A percentile compares a stretch with the other conserved stretches of the same genome.
Evolutionary conservation across 1,140 invertebrate genomes (phyloP).

Genomic region (Drosophila lowei): DNA sequence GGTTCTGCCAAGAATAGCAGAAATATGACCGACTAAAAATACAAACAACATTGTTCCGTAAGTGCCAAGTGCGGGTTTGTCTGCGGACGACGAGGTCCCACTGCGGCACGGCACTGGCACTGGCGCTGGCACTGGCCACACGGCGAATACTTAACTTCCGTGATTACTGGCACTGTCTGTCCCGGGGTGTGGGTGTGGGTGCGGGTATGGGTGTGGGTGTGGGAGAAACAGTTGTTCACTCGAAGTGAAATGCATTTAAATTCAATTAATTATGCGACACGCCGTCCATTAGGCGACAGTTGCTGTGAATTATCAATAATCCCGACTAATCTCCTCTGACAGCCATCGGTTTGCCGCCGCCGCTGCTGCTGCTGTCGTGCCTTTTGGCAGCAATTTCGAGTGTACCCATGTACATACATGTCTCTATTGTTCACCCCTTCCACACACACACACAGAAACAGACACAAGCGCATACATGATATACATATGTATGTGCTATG

Average conservation of each 20-base stretch:
- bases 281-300: conserved; percentile 68
- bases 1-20: conserved; percentile 22
- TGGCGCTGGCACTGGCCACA: conserved; percentile 21
- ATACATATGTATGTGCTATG: too few species aligned
- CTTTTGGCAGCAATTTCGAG: conserved; percentile 56
- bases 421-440: not conserved
- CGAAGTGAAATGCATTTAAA: conserved; percentile 68
- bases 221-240: conserved; percentile 1
- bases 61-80: conserved; percentile 41
- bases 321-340: conserved; percentile 64
- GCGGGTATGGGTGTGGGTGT: too few species aligned
- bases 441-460: conserved; percentile 10
- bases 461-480: conserved; percentile 1
- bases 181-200: not conserved
- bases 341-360: conserved; percentile 24
- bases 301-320: conserved; percentile 75
- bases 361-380: conserved; percentile 12
- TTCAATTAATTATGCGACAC: conserved; percentile 71
- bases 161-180: conserved; percentile 26
- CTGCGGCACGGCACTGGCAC: conserved; percentile 5
- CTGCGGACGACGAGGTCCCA: conserved; percentile 8
- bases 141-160: conserved; percentile 54
- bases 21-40: conserved; percentile 45
- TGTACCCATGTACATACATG: not conserved
- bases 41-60: conserved; percentile 31